Evolutionary conservation across 2,888 invertebrate species (phyloP).

Genomic region (Beris chalybata): DNA sequence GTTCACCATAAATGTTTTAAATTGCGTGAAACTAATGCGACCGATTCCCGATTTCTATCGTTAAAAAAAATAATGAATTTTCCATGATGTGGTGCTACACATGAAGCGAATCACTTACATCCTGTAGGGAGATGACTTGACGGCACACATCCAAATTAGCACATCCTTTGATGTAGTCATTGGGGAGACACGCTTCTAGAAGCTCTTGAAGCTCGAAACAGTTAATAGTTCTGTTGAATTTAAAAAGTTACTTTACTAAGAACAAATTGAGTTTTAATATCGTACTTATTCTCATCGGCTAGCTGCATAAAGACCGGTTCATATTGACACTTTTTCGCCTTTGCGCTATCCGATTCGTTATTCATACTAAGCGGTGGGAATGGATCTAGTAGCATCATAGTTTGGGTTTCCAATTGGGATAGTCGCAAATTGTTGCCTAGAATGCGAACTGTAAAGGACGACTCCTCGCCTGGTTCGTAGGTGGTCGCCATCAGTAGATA

Average conservation of each 20-base stretch:
- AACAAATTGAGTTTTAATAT: not conserved
- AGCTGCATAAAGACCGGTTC: constrained; percentile 87
- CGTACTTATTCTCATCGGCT: constrained; percentile 76
- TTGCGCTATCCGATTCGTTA: constrained; percentile 59
- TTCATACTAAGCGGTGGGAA: constrained; percentile 51
- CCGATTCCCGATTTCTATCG: constrained; percentile 74
- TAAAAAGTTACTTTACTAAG: not conserved
- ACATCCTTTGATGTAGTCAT: constrained; percentile 93
- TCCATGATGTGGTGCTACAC: not conserved
- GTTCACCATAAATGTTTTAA: constrained; percentile 89
- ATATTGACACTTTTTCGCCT: constrained; percentile 66
- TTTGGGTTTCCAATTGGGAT: constrained; percentile 67
- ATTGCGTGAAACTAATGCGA: constrained; percentile 79
- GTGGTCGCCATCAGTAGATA: constrained; percentile 88
- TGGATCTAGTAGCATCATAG: constrained; percentile 54
- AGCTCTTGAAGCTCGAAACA: constrained; percentile 89
- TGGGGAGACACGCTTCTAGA: constrained; percentile 86
- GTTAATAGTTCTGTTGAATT: constrained; percentile 71
- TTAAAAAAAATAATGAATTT: constrained; percentile 12
- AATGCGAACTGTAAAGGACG: constrained; percentile 82
- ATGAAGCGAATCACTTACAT: constrained; percentile 67
- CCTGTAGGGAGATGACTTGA: constrained; percentile 85
- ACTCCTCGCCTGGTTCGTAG: constrained; percentile 88
- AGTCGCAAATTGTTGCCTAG: constrained; percentile 77
- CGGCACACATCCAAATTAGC: constrained; percentile 90